Evolutionary conservation across 2,797 vertebrate genomes (phyloP).

Genomic region (Cryptoprocta ferox): DNA sequence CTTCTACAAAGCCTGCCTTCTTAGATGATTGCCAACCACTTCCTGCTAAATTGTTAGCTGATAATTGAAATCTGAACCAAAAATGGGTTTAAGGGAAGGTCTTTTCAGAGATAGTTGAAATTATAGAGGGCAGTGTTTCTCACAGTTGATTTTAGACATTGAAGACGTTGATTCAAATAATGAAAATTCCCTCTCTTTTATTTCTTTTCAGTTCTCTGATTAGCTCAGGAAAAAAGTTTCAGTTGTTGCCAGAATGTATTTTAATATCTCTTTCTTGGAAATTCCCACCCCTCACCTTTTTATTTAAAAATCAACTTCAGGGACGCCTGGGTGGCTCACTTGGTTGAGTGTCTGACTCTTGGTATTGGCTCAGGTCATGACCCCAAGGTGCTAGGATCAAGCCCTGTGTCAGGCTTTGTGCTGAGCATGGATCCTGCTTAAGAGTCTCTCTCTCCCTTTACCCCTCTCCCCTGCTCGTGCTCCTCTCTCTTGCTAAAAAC

Average conservation of each 20-base stretch:
- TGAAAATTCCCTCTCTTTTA: neutral
- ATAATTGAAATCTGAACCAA: neutral
- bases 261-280: neutral
- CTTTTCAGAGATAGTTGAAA: neutral
- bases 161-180: neutral
- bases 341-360: too few relatives aligned
- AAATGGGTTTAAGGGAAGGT: neutral
- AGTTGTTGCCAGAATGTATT: neutral
- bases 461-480: too few relatives aligned
- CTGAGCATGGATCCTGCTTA: too few relatives aligned
- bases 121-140: neutral
- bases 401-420: too few relatives aligned
- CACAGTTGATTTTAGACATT: neutral
- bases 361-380: too few relatives aligned
- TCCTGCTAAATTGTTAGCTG: neutral
- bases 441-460: too few relatives aligned
- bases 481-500: too few relatives aligned
- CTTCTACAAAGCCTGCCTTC: neutral
- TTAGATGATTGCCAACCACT: neutral
- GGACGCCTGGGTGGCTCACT: too few relatives aligned
- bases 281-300: neutral
- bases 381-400: too few relatives aligned
- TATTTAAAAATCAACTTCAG: neutral
- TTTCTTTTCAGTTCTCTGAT: neutral
- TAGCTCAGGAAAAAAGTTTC: neutral